These are phyloP conservation scores for Drosophila prolongata DNA, from an alignment of 2,888 invertebrate species.

Conservation along the genomic window DNA sequence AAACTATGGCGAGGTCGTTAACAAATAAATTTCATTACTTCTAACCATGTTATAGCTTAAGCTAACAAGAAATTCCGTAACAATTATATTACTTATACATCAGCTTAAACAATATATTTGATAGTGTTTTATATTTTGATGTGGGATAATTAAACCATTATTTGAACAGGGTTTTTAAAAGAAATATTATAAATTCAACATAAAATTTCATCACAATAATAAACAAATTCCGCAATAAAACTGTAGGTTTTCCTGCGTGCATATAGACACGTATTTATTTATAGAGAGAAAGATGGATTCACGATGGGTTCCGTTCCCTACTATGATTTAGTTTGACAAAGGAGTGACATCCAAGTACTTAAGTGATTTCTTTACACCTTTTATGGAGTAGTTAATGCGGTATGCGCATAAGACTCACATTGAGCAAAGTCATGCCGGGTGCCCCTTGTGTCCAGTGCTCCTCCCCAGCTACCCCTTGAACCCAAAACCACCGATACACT, in stretches of 20 bases:
- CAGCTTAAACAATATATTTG: too few species aligned
- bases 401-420: conserved; percentile 67
- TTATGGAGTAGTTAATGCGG: conserved; percentile 81
- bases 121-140: too few species aligned
- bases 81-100: too few species aligned
- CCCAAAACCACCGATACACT: conserved; percentile 35
- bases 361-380: conserved; percentile 79
- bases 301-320: conserved; percentile 43
- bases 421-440: conserved; percentile 71
- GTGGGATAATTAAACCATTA: too few species aligned
- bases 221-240: background rate
- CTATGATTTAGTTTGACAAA: conserved; percentile 80
- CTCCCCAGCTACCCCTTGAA: conserved; percentile 20
- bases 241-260: background rate
- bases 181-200: too few species aligned
- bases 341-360: conserved; percentile 81
- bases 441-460: conserved; percentile 18
- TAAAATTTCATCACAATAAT: background rate
- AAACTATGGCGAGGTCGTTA: too few species aligned
- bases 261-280: conserved; percentile 11
- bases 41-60: too few species aligned
- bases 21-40: too few species aligned
- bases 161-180: too few species aligned
- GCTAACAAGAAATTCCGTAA: too few species aligned
- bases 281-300: conserved; percentile 17